Base-by-base conservation (phyloP, 2,888 invertebrate species). In the Malthinus seriepunctatus region DNA sequence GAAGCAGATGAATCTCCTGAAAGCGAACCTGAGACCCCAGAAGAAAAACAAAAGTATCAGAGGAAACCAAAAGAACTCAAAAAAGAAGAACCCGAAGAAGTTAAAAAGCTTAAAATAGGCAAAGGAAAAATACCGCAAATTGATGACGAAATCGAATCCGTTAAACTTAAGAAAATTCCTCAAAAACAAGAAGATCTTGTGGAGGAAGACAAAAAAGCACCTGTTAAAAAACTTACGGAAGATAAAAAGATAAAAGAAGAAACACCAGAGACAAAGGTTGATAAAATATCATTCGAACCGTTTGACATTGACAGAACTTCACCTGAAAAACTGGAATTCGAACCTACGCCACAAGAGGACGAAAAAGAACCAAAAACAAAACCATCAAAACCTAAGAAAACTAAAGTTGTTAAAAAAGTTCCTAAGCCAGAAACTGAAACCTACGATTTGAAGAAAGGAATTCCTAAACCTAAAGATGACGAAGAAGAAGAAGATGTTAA, bases 401-500 rank as follows among this genome's bases (percentile, higher is more conserved):
- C 74, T 55, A 71, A 65, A 49, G 58, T 65, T 6, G 66, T 76
- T 39, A 80, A 80, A 62, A 61, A 75, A 1, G 77, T 79, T 55
- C 76, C 75, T 5, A 75, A 78, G 62, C 79, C 77, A 48, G 81
- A 83, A 67, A 76, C 74, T 1, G 52, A 66, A 62, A 49, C 77
- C 67, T 66, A 77, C 60, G 73, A 74, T 3, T 45, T 80, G 37
- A 67, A 74, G 59, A 75, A 74, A 61, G 79, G 81, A 44, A 70
- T 71, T 63, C 77, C 79, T 1, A 76, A 79, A 64, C 76, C 77
- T 31, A 67, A 71, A 10, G 77, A 78, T 62, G 77, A 79, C 15
- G 75, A 77, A 39, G 76, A 79, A 63, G 74, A 75, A 60, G 75
- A 78, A 3, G 80, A 79, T 58, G 70, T 79, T 8, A 79, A 79